phyloP scores from a whole-genome alignment of 2,797 vertebrate genomes.

The Pteronotus mesoamericanus region DNA sequence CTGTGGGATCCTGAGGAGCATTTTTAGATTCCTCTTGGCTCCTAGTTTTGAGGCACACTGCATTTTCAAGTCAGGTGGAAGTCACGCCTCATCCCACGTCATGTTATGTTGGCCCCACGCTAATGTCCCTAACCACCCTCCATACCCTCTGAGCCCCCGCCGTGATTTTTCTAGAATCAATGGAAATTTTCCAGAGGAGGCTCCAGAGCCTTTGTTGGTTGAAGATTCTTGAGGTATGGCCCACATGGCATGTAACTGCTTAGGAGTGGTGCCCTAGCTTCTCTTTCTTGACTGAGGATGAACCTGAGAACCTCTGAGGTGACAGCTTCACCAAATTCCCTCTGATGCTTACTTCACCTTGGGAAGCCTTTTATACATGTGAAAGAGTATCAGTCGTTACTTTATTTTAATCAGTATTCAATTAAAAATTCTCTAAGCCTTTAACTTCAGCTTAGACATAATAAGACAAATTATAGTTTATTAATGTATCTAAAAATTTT shows the following conservation, averaged over 20 bases:
- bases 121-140: neutral
- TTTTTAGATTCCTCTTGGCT: neutral
- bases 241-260: neutral
- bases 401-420: neutral
- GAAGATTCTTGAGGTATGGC: neutral
- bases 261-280: neutral
- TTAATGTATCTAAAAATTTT: conserved; percentile 21
- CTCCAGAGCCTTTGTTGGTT: neutral
- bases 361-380: neutral
- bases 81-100: neutral
- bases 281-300: neutral
- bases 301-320: neutral
- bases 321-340: neutral
- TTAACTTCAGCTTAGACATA: neutral
- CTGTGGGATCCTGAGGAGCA: neutral
- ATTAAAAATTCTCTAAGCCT: conserved; percentile 11
- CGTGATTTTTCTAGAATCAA: neutral
- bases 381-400: neutral
- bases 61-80: neutral
- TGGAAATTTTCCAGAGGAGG: neutral
- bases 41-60: neutral
- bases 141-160: too few species aligned
- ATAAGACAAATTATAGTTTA: conserved; percentile 1
- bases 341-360: neutral
- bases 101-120: neutral